phyloP scores from a whole-genome alignment of 2,113 vertebrate species.

The Siniperca chuatsi region DNA sequence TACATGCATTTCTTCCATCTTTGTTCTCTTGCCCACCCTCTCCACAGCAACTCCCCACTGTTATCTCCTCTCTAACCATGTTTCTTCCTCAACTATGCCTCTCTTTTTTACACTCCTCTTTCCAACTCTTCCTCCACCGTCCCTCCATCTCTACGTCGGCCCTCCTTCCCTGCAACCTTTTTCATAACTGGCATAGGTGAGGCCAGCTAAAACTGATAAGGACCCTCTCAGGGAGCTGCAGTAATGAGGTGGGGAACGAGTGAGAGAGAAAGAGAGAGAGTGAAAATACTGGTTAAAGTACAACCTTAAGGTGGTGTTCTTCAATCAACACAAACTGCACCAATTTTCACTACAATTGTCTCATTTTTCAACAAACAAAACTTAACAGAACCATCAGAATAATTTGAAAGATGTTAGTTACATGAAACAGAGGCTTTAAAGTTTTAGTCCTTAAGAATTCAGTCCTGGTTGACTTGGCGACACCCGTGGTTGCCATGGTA shows the following conservation, averaged over 20 bases:
- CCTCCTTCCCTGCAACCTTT: slow-evolving; percentile 6
- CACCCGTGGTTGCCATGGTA: too few species aligned
- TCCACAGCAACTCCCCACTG: not conserved
- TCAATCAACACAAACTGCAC: not conserved
- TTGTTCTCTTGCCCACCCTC: slow-evolving; percentile 6
- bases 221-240: slow-evolving; percentile 27
- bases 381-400: too few species aligned
- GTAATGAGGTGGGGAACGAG: slow-evolving; percentile 48
- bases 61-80: slow-evolving; percentile 14
- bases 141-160: not conserved
- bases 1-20: slow-evolving; percentile 21
- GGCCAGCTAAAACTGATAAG: slow-evolving; percentile 47
- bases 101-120: not conserved
- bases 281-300: not conserved
- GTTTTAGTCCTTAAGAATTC: too few species aligned
- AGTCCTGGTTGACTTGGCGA: too few species aligned
- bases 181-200: slow-evolving; percentile 13
- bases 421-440: too few species aligned
- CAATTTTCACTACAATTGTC: too few species aligned
- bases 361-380: too few species aligned
- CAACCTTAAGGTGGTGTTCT: not conserved
- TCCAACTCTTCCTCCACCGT: not conserved
- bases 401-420: too few species aligned
- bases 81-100: slow-evolving; percentile 17
- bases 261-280: not conserved